Evolutionary conservation across 1,140 invertebrate genomes (phyloP), one percentile per base, ranked within the genome.

Genomic region (Latrodectus geometricus): DNA sequence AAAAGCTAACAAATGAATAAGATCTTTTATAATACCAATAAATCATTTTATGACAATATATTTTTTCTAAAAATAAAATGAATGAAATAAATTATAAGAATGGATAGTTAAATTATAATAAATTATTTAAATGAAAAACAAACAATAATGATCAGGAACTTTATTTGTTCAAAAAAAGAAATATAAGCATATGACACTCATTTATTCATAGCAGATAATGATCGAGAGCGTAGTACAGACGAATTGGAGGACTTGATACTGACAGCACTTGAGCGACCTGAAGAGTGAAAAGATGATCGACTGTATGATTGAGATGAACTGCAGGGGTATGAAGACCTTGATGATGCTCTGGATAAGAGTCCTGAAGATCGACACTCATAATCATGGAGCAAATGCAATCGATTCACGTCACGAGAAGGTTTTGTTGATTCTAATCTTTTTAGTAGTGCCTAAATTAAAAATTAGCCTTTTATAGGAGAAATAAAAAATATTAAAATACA

Each of bases 351-450:
- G n/a, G 88, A 87, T 52, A 78, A 83, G 49, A 88, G 73, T 74
- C 54, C 75, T 65, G 86, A 86, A 0, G 79, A 77, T 50, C 85
- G 23, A 12, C 79, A 73, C 8, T 88, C 76, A 81, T 86, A 88
- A 50, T 88, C 87, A 48, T 61, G 54, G 15, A 88, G 73, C 23
- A 88, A 77, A 74, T 86, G 66, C 1, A 83, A 81, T 20, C 83
- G 50, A n/a, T 56, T 88, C 1, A 86, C 23, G 49, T 86, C 75
- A 48, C 65, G 35, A 14, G 86, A 88, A 12, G 90, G 88, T 73
- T 89, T 90, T 11, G 90, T 87, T 11, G 89, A 88, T 80, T 91
- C 89, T 14, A 91, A 86, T 69, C 91, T 88, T 65, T 89, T 88
- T 68, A 91, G 73, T 21, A 91, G 85, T 75, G 89, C 89, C 91